Evolutionary conservation across 2,113 vertebrate genomes (phyloP).

Genomic region (Columbina picui): DNA sequence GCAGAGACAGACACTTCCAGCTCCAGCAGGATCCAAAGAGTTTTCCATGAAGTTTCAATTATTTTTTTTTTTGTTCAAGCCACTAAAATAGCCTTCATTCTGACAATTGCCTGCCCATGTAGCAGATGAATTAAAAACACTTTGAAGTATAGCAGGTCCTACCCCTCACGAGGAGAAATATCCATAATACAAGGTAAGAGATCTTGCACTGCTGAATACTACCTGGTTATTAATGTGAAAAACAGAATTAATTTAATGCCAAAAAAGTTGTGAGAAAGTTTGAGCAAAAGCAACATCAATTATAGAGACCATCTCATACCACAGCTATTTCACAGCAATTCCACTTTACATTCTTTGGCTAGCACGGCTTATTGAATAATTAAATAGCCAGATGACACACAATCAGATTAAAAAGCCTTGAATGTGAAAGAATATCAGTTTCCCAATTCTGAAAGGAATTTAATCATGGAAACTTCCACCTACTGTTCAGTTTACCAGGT

Average conservation of each 20-base stretch:
- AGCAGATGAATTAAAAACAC: background rate
- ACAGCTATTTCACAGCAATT: background rate
- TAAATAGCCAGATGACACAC: slow-evolving; percentile 1
- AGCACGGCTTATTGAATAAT: slow-evolving; percentile 24
- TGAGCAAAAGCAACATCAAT: background rate
- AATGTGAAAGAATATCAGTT: slow-evolving; percentile 5
- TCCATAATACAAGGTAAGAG: background rate
- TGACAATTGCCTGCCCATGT: background rate
- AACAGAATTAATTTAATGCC: background rate
- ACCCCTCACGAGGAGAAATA: background rate
- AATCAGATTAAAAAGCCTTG: slow-evolving; percentile 4
- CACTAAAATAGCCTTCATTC: background rate
- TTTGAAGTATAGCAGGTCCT: background rate
- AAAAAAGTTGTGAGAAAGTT: background rate
- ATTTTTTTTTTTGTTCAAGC: background rate
- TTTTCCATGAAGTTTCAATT: background rate
- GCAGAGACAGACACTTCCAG: slow-evolving; percentile 7
- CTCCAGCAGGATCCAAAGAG: background rate
- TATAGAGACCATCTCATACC: background rate
- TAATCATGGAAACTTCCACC: background rate
- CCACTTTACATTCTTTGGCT: slow-evolving; percentile 4
- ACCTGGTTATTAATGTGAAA: background rate
- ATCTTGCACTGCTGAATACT: background rate
- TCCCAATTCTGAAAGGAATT: slow-evolving; percentile 23
- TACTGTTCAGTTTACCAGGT: background rate